These are phyloP conservation scores for Endomychus coccineus DNA, from an alignment of 2,888 invertebrate genomes.

Conservation along the genomic window DNA sequence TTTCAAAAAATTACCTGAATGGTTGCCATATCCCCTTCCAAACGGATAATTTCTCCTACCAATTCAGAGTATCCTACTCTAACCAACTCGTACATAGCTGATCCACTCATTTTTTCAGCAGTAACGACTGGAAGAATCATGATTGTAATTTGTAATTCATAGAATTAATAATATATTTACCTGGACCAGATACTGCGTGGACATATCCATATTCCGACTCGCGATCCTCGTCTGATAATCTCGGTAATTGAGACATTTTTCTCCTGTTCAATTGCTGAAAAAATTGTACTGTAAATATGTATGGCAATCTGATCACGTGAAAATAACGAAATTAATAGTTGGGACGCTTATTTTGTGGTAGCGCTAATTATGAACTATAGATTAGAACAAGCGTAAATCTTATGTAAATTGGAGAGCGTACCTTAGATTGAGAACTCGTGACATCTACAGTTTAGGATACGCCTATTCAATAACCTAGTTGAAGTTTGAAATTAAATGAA, in stretches of 20 bases:
- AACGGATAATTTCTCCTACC: constrained; percentile 98
- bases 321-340: constrained; percentile 21
- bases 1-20: constrained; percentile 87
- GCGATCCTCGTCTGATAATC: constrained; percentile 73
- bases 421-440: constrained; percentile 19
- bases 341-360: constrained; percentile 25
- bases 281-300: constrained; percentile 9
- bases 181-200: constrained; percentile 96
- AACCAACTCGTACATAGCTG: constrained; percentile 99
- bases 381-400: constrained; percentile 2
- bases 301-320: constrained; percentile 29
- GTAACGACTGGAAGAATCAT: constrained; percentile 75
- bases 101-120: constrained; percentile 97
- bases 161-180: constrained; percentile 48
- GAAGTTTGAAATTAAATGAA: too few relatives aligned
- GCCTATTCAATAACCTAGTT: too few relatives aligned
- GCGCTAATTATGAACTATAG: constrained; percentile 21
- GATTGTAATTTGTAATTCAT: not conserved
- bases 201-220: constrained; percentile 92
- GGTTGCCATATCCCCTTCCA: constrained; percentile 99
- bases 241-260: constrained; percentile 65
- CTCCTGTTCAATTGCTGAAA: constrained; percentile 28
- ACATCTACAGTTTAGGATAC: constrained; percentile 26
- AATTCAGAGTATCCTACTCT: constrained; percentile 96
- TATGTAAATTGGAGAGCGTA: constrained; percentile 19